phyloP scores from a whole-genome alignment of 2,888 invertebrate species.

The Altica lythri region DNA sequence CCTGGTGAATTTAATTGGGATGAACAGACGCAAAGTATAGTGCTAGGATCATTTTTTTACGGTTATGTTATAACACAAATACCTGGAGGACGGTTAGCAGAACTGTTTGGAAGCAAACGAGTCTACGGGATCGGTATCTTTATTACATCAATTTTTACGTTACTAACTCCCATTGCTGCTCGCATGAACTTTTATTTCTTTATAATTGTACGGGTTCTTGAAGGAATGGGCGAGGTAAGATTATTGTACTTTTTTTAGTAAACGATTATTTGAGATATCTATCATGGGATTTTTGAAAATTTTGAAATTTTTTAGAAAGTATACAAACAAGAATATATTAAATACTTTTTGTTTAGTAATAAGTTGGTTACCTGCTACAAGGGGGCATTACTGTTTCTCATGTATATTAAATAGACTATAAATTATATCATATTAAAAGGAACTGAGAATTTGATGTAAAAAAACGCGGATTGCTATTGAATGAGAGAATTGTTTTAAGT shows the following conservation, averaged over 20 bases:
- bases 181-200: slow-evolving; percentile 68
- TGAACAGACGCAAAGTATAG: slow-evolving; percentile 77
- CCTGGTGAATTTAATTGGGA: slow-evolving; percentile 80
- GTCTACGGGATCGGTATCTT: slow-evolving; percentile 83
- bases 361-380: too few species aligned
- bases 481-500: too few species aligned
- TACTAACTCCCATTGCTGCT: slow-evolving; percentile 84
- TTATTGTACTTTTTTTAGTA: not conserved
- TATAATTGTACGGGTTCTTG: slow-evolving; percentile 74
- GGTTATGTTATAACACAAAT: slow-evolving; percentile 83
- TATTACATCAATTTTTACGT: slow-evolving; percentile 79
- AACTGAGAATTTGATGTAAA: too few species aligned
- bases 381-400: too few species aligned
- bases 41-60: slow-evolving; percentile 82
- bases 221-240: slow-evolving; percentile 79
- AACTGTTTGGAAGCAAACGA: slow-evolving; percentile 84
- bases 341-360: too few species aligned
- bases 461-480: too few species aligned
- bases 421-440: too few species aligned
- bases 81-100: slow-evolving; percentile 84
- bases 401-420: too few species aligned
- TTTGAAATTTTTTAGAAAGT: too few species aligned
- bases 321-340: too few species aligned
- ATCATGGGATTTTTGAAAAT: too few species aligned
- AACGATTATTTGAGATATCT: too few species aligned